Conservation (phyloP, 1,140 invertebrate species). For the Araneus ventricosus region DNA sequence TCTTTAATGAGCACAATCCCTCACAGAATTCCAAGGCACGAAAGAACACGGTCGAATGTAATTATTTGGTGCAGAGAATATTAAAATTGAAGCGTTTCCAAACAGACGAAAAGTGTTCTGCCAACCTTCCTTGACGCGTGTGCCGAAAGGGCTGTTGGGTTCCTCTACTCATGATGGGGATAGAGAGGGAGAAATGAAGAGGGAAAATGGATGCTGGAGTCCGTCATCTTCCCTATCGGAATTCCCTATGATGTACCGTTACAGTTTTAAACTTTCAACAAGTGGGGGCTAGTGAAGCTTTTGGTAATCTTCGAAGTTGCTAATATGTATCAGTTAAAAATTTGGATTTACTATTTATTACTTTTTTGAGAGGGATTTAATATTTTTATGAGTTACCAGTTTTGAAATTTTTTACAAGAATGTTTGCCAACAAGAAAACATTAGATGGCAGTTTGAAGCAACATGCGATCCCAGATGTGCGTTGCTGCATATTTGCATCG, state of each 20-base stretch:
- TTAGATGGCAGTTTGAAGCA: no score
- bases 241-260: not conserved
- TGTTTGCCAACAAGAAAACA: no score
- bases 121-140: not conserved
- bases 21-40: not conserved
- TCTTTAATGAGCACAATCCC: not conserved
- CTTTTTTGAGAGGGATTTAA: not conserved
- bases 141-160: conserved; percentile 26
- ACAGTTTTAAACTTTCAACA: not conserved
- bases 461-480: no score
- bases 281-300: not conserved
- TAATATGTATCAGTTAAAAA: not conserved
- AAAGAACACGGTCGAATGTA: not conserved
- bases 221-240: not conserved
- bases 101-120: not conserved
- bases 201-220: conserved; percentile 2
- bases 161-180: conserved; percentile 7
- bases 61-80: not conserved
- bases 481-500: no score
- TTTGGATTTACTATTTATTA: not conserved
- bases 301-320: not conserved
- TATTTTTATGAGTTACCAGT: not conserved
- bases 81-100: not conserved
- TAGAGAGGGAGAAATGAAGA: not conserved
- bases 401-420: no score